Evolutionary conservation across 2,888 invertebrate genomes (phyloP).

Genomic region (Pseudococcus viburni): DNA sequence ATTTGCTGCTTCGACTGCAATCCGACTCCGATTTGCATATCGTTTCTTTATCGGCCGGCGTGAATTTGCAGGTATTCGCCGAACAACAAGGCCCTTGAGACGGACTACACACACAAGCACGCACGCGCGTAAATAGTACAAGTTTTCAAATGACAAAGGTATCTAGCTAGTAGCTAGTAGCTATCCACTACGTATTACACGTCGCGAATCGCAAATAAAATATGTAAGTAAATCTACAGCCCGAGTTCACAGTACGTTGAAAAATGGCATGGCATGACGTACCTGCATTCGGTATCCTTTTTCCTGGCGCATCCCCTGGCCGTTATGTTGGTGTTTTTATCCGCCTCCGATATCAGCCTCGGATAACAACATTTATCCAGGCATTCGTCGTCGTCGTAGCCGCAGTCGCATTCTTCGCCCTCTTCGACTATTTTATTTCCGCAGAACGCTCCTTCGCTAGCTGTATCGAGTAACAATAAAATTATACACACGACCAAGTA

Average conservation of each 20-base stretch:
- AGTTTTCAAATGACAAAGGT: too few relatives aligned
- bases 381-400: slow-evolving; percentile 93
- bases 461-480: slow-evolving; percentile 70
- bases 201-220: too few relatives aligned
- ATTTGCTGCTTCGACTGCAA: slow-evolving; percentile 89
- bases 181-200: too few relatives aligned
- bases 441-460: slow-evolving; percentile 95
- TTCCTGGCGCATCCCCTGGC: slow-evolving; percentile 82
- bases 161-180: too few relatives aligned
- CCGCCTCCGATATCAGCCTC: slow-evolving; percentile 80
- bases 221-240: too few relatives aligned
- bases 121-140: too few relatives aligned
- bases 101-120: slow-evolving; percentile 76
- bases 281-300: slow-evolving; percentile 86
- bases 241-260: too few relatives aligned
- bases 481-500: not conserved
- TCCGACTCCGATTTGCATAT: slow-evolving; percentile 89
- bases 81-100: slow-evolving; percentile 98
- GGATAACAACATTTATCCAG: slow-evolving; percentile 95
- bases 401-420: slow-evolving; percentile 98
- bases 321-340: slow-evolving; percentile 78
- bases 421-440: slow-evolving; percentile 99
- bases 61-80: slow-evolving; percentile 83
- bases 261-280: slow-evolving; percentile 67
- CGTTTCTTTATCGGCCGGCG: slow-evolving; percentile 77